Base-by-base conservation (phyloP, 2,888 invertebrate genomes). In the Venusia cambrica region DNA sequence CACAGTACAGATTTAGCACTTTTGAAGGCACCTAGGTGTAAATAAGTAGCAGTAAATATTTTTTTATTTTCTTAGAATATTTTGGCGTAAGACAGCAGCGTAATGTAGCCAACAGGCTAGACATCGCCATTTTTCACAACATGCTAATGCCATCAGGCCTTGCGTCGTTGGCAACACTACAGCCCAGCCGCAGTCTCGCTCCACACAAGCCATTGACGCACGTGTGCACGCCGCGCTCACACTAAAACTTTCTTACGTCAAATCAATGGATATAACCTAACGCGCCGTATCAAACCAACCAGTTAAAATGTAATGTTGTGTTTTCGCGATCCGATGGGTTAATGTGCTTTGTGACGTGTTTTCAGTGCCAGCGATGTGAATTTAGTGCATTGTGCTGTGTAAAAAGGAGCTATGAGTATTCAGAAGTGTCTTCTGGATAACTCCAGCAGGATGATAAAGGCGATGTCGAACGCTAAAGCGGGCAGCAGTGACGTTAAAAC, bases 261-360 rank as follows among this genome's bases (percentile, higher is more conserved):
- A 79, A 78, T 80, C 81, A 80, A 85, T 87, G 87, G 87, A 85
- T 87, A 85, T 85, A 87, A 87, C 87, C 84, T 87, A 87, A 85
- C 67, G 70, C 54, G 55, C 42, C 66, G 71, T 62, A 47, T 43
- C 45, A 53, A 49, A 47, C 48, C 46, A 49, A 52, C 52, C 48
- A 63, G 49, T 16, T 64, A 72, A 66, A 73, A 83, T 84, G 84
- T 81, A 72, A 79, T 56, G 60, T 67, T 65, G 55, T 65, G 55
- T 60, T 37, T 47, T 34, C 43, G 39, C 56, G 56, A 49, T 53
- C 49, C 51, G 42, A 75, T 71, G 74, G 68, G 57, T 61, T 68
- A 60, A 60, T 56, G 53, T 58, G 51, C 33, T 46, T 57, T 59
- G 68, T 69, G 64, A 62, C 63, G 77, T 78, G 73, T 52, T 61